Evolutionary conservation across 2,888 invertebrate species (phyloP), one percentile per base, ranked within the genome.

Genomic region (Acanthococcus lagerstroemiae): DNA sequence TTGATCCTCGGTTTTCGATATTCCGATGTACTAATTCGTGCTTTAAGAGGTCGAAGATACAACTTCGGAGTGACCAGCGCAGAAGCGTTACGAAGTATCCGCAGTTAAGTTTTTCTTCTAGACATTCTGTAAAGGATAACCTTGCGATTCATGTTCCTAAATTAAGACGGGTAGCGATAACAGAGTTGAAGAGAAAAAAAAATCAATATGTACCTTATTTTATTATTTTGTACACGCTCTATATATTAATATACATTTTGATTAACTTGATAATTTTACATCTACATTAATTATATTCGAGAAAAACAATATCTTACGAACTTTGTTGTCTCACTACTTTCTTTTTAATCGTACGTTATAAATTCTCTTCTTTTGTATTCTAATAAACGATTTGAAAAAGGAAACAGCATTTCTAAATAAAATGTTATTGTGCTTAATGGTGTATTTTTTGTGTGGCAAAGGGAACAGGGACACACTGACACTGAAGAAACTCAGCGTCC

Each of bases 91-190:
- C n/a, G n/a, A n/a, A n/a, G n/a, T n/a, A n/a, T n/a, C n/a, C n/a
- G n/a, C n/a, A n/a, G n/a, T n/a, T n/a, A n/a, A n/a, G n/a, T n/a
- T n/a, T 45, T 17, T 45, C 4, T 7, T 45, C 19, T 45, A 45
- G 46, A 45, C 15, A 45, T 45, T 45, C 15, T 45, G 46, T 45
- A 45, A 45, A 45, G 46, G 46, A 45, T 45, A 45, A 45, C 46
- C 46, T 45, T 57, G 57, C 57, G 57, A 45, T 45, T 57, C 57
- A 57, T 57, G 57, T 57, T 57, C 57, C 57, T 57, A 57, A 57
- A 57, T 57, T 57, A 57, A 57, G 57, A 57, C 45, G 22, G 57
- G 37, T 57, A 57, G 57, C 37, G 45, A 45, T 37, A n/a, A 44
- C 17, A 6, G 30, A 52, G 21, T 57, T 45, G 7, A 22, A 57